These are phyloP conservation scores for Tamandua tetradactyla DNA, from an alignment of 2,797 vertebrate genomes.

Conservation along the genomic window DNA sequence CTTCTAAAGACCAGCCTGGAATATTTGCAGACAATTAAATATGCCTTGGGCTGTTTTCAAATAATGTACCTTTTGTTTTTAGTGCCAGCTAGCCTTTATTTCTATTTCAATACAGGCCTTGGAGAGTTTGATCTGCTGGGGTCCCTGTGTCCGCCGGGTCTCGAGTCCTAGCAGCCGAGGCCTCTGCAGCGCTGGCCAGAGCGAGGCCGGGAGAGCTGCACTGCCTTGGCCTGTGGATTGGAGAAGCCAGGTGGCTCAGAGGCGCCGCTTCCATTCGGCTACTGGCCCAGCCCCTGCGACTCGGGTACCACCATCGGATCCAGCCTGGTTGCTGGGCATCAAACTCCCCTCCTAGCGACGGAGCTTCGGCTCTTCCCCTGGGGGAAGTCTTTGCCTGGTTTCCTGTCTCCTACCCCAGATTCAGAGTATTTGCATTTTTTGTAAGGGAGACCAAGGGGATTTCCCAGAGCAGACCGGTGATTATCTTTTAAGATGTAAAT, in stretches of 20 bases:
- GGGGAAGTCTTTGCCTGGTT: neutral
- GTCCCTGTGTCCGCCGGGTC: neutral
- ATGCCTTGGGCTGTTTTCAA: neutral
- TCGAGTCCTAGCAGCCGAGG: neutral
- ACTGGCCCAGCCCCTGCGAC: accelerated
- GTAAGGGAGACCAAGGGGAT: neutral
- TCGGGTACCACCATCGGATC: accelerated
- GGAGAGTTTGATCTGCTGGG: neutral
- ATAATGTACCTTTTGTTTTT: accelerated
- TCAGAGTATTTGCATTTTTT: neutral
- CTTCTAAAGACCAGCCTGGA: neutral
- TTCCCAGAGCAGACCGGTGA: neutral
- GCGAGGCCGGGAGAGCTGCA: no score
- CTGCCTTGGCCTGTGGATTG: no score
- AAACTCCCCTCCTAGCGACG: neutral
- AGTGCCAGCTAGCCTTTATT: neutral
- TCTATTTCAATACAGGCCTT: neutral
- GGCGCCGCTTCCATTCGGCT: no score
- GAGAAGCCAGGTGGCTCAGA: accelerated
- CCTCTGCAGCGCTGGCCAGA: no score
- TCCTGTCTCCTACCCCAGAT: neutral
- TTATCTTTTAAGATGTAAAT: neutral
- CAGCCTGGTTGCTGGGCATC: neutral
- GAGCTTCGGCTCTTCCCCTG: neutral
- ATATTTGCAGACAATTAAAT: no score